These are phyloP conservation scores for Pelodiscus sinensis DNA, from an alignment of 2,113 vertebrate genomes.

Conservation along the genomic window DNA sequence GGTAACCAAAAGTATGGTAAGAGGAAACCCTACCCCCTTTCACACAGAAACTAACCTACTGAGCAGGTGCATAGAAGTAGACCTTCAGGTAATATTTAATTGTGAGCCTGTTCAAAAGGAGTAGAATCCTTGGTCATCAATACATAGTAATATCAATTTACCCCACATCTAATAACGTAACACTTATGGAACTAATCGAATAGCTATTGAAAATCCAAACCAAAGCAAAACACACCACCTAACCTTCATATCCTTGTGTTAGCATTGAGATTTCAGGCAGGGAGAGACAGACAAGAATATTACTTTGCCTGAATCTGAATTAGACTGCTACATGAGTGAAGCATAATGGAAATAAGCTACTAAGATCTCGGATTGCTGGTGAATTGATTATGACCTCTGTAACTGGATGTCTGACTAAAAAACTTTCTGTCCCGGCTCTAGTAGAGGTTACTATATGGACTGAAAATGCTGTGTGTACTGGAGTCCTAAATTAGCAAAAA, in stretches of 20 bases:
- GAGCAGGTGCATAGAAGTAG: background rate
- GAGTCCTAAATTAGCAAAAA: conserved; percentile 62
- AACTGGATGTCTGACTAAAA: background rate
- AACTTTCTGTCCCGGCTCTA: background rate
- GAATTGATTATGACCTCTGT: fast-evolving
- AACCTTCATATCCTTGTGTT: background rate
- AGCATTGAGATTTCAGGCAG: background rate
- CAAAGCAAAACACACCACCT: background rate
- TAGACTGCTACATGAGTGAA: background rate
- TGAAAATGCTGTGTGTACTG: conserved; percentile 54
- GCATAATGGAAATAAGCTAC: background rate
- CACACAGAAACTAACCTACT: background rate
- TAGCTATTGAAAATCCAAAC: background rate
- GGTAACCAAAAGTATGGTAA: background rate
- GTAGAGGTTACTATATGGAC: conserved; percentile 8
- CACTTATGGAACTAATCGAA: background rate
- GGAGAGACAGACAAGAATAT: background rate
- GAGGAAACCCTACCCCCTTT: background rate
- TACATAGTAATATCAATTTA: fast-evolving
- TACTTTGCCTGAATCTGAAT: background rate
- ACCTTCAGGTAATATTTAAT: background rate
- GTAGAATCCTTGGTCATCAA: background rate
- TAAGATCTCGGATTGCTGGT: background rate
- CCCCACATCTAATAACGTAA: background rate
- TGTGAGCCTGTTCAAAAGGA: background rate